Base-by-base conservation (phyloP, 2,888 invertebrate species). In the Steinernema scapterisci region DNA sequence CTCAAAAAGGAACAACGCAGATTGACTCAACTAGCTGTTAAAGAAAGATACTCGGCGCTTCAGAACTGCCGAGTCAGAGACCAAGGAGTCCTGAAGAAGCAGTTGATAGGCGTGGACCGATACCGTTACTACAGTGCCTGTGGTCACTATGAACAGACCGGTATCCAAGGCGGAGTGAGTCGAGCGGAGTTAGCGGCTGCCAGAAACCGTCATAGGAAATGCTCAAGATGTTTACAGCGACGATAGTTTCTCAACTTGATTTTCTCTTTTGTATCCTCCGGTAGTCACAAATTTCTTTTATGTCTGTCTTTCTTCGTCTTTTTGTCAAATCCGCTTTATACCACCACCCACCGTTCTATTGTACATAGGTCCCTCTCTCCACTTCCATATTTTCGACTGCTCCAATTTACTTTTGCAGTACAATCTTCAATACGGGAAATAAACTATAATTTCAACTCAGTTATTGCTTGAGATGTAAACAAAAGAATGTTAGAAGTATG, bases 61-160 rank as follows among this genome's bases (percentile, higher is more conserved):
- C 63, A 63, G 16, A 27, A 63, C 16, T 63, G 63, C 16, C 63
- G 63, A 2, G 25, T 63, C 13, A 27, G 63, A 5, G 63, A 63
- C 19, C 63, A 63, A n/a, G 63, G 63, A 1, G n/a, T 63, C 13
- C 27, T 63, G 1, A 63, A 63, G 31, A 63, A 63, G 38, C 63
- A 63, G 63, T 31, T 63, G 63, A 63, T 63, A 31, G 63, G 63
- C 27, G 56, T 48, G 11, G 75, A 74, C 52, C 19, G 72, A 16
- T 73, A 74, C 43, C 72, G 75, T 13, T 79, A 73, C 74, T 80
- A 72, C 63, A 48, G 77, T 7, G 75, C 46, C 23, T 79, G 79
- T 54, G 75, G 79, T n/a, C 79, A 79, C 54, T 79, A 72, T 51
- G 79, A 79, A 70, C 31, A 31, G 31, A 63, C 63, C 3, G 63